Conservation (phyloP, 2,113 vertebrate species). For the Leptodactylus fuscus region DNA sequence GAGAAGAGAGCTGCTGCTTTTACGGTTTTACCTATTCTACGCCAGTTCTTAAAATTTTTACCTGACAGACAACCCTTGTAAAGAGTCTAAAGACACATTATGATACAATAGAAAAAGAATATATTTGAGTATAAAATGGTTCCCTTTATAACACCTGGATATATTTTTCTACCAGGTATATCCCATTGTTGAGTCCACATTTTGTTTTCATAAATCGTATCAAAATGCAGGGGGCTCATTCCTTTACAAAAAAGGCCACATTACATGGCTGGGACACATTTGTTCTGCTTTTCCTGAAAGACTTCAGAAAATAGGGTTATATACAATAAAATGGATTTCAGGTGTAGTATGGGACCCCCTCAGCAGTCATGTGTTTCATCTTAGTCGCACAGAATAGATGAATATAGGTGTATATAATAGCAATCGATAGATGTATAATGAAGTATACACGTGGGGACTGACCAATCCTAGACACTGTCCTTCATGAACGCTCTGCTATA, state of each 20-base stretch:
- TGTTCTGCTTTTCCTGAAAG: constrained; percentile 23
- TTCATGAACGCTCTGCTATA: background rate
- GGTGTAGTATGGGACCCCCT: background rate
- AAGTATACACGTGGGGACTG: background rate
- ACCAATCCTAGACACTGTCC: background rate
- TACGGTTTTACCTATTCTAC: no score
- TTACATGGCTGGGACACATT: background rate
- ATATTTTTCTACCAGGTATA: background rate
- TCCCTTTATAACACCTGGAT: background rate
- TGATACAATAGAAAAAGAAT: background rate
- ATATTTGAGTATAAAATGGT: background rate
- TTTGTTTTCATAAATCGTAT: background rate
- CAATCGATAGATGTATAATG: no score
- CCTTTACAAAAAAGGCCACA: background rate
- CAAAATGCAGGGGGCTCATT: background rate
- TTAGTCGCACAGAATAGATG: background rate
- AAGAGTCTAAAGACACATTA: background rate
- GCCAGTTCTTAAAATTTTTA: no score
- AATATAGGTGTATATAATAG: no score
- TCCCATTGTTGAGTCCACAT: background rate
- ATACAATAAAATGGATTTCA: background rate
- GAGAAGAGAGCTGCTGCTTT: no score
- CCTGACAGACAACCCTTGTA: no score
- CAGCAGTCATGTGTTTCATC: background rate
- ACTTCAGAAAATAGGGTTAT: background rate